Base-by-base conservation (phyloP, 2,113 vertebrate genomes). In the Salvelinus sp. region DNA sequence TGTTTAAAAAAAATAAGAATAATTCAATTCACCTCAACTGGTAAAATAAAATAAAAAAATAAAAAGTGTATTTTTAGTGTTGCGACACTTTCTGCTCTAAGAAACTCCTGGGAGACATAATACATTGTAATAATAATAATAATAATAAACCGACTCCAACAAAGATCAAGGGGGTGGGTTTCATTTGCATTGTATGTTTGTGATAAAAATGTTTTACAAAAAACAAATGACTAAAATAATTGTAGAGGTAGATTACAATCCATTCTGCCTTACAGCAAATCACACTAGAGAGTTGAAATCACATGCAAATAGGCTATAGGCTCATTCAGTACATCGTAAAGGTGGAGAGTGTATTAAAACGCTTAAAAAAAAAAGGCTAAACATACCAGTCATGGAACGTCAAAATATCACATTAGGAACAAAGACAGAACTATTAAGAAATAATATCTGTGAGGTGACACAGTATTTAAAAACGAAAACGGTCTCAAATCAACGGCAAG, bases 1-100 rank as follows among this genome's bases (percentile, higher is more conserved):
- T 1, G 3, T 14, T 18, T 1, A 0, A 1, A 6, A 33, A 33
- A 33, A 28, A 3, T 0, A 4, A 3, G 1, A 30, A 30, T 0
- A 30, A 33, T 54, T 54, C 3, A 54, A 54, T 18, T 3, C 50
- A 54, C 50, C 1, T 54, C 12, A 18, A 54, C 50, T 54, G 50
- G 48, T 54, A 2, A 16, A 16, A 16, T 38, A 3, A 48, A 48
- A 48, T 12, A 4, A 16, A 2, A 54, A 33, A 33, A 1, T 28
- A 27, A 28, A 28, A 28, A 0, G 4, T 44, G 38, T 38, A 9
- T 9, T 54, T 14, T 16, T 16, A 50, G 14, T 14, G 14, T 50
- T 16, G 12, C 0, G 9, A 16, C 10, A 2, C 48, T 3, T 44
- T 44, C 38, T 44, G 14, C 14, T 16, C 3, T 18, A 54, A 16